Evolutionary conservation across 30 jellyfish, hydroid and myxozoan species (phyloP), one percentile per base, ranked within the genome.

Genomic region (Pseudorhiza aurosa): DNA sequence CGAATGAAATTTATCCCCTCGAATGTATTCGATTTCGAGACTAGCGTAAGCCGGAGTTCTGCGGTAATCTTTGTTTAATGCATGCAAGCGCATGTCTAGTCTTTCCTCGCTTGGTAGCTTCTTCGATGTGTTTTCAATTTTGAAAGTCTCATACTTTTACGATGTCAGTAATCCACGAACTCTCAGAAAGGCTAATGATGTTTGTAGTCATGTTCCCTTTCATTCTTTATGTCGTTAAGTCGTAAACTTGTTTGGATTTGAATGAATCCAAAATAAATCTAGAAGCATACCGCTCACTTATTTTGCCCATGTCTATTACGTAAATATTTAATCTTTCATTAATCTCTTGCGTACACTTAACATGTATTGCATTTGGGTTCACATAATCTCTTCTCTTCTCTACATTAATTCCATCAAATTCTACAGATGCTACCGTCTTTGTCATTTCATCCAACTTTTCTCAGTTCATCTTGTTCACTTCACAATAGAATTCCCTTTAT

Each of bases 341-440:
- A 33, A 33, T 30, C 77, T 22, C 59, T 44, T 64, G 35, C 2
- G 32, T 64, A 31, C 32, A 64, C 58, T 1, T 64, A 4, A 24
- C 58, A 19, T 0, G 35, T 29, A 64, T 64, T 64, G 56, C 15
- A 28, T 19, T 22, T 64, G 77, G 26, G 35, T 32, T 64, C 58
- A 24, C 11, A 31, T 29, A 22, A 64, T 64, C 77, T 64, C 58
- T 21, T 64, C 17, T 64, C 32, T 30, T 31, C 10, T 64, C 17
- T 19, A 32, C 31, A 64, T 64, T 64, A 19, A 31, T 64, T 32
- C 22, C 21, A 53, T 36, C 22, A 19, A 53, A 53, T 53, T 33
- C 67, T 53, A 14, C 67, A 53, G 24, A 53, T 53, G 67, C 35
- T n/a, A 19, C 67, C 67, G 36, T 8, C 36, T 53, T 19, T 53